A percentile compares a stretch with the other conserved stretches of the same genome.
Conservation (phyloP, 1,140 invertebrate genomes). For the Sinonovacula constricta region DNA sequence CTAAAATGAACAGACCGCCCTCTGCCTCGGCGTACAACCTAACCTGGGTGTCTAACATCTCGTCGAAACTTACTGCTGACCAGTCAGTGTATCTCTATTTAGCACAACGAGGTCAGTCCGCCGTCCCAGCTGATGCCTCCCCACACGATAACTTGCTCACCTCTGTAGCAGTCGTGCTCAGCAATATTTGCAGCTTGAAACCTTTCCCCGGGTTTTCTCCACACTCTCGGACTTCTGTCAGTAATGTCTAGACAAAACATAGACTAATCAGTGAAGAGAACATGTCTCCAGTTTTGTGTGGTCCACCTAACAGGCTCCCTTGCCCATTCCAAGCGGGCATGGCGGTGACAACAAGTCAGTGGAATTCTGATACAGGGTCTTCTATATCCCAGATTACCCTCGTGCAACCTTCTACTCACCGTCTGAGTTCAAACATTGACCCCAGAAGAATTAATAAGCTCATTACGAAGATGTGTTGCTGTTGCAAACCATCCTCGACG, state of each 20-base stretch:
- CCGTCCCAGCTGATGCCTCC: too few species aligned
- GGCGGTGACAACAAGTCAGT: too few species aligned
- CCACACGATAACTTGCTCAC: background rate
- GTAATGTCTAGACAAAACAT: too few species aligned
- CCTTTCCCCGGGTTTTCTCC: background rate
- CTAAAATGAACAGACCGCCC: slow-evolving; percentile 2
- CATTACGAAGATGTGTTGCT: slow-evolving; percentile 8
- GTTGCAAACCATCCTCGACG: slow-evolving; percentile 11
- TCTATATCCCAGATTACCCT: slow-evolving; percentile 27
- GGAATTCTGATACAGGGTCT: too few species aligned
- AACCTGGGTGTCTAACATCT: background rate
- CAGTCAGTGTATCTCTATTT: too few species aligned
- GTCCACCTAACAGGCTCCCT: background rate
- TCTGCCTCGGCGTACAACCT: slow-evolving; percentile 4
- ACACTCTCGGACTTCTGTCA: too few species aligned
- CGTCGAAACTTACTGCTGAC: too few species aligned
- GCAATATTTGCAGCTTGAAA: background rate
- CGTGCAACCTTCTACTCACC: slow-evolving; percentile 11
- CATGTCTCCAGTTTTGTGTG: background rate
- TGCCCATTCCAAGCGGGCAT: background rate
- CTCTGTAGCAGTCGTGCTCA: background rate
- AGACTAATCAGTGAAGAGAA: background rate
- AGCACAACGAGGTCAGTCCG: too few species aligned
- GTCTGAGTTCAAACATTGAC: slow-evolving; percentile 24
- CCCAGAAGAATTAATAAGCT: slow-evolving; percentile 17